Evolutionary conservation across 2,797 vertebrate species (phyloP).

Genomic region (Sphaeramia orbicularis): DNA sequence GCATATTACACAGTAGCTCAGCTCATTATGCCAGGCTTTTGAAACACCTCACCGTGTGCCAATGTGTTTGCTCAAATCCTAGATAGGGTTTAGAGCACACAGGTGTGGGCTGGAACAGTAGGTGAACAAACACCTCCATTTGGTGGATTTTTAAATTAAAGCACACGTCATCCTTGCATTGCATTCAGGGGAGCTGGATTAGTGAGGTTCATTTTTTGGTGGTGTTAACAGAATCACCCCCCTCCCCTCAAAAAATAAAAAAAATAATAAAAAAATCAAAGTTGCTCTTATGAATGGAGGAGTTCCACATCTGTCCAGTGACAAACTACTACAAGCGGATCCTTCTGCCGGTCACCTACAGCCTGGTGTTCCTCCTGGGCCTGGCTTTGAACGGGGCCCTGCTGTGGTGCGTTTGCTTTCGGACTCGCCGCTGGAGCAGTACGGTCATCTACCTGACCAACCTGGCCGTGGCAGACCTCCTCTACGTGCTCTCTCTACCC

Average conservation of each 20-base stretch:
- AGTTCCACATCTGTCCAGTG: slow-evolving; percentile 58
- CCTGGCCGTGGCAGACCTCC: slow-evolving; percentile 77
- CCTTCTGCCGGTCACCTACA: slow-evolving; percentile 72
- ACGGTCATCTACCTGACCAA: slow-evolving; percentile 74
- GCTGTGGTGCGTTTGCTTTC: slow-evolving; percentile 63
- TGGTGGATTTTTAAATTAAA: not conserved
- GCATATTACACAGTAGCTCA: slow-evolving; percentile 10
- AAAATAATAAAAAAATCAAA: not conserved
- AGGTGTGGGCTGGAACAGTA: slow-evolving; percentile 27
- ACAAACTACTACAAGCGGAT: slow-evolving; percentile 61
- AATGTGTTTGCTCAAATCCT: slow-evolving; percentile 43
- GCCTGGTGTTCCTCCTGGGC: slow-evolving; percentile 71
- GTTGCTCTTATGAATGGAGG: slow-evolving; percentile 41
- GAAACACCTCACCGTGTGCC: slow-evolving; percentile 5
- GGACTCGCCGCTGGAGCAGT: slow-evolving; percentile 62
- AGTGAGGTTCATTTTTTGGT: too few species aligned
- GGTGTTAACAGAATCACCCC: too few species aligned
- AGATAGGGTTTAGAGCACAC: slow-evolving; percentile 37
- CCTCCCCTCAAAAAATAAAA: too few species aligned
- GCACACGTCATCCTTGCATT: not conserved
- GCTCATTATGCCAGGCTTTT: slow-evolving; percentile 3
- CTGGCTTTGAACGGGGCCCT: slow-evolving; percentile 68
- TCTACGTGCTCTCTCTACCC: slow-evolving; percentile 74
- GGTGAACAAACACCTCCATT: slow-evolving; percentile 54
- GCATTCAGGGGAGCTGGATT: not conserved